These are phyloP conservation scores for Chrysolina americana DNA, from an alignment of 2,888 invertebrate species.

Conservation along the genomic window DNA sequence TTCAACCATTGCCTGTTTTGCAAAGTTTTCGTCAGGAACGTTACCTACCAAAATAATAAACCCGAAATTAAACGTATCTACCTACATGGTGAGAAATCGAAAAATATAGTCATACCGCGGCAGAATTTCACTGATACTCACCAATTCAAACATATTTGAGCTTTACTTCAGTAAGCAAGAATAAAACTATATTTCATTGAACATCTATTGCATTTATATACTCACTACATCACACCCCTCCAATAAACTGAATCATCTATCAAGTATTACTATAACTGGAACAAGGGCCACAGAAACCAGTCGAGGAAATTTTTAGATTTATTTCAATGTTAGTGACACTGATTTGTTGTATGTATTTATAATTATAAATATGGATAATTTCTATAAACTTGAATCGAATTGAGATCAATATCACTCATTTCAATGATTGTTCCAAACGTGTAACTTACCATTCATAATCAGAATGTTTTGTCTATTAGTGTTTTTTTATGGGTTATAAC, in stretches of 20 bases:
- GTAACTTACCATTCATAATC: not conserved
- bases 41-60: too few relatives aligned
- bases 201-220: not conserved
- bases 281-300: not conserved
- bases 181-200: not conserved
- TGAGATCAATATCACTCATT: not conserved
- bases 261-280: not conserved
- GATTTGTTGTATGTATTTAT: not conserved
- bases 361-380: not conserved
- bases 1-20: too few relatives aligned
- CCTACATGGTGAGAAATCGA: not conserved
- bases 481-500: not conserved
- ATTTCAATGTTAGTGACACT: conserved; percentile 4
- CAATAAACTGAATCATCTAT: not conserved
- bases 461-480: not conserved
- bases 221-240: not conserved
- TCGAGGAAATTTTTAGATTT: not conserved
- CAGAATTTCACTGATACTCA: not conserved
- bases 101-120: not conserved
- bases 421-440: not conserved
- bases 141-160: not conserved
- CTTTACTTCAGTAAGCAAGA: not conserved
- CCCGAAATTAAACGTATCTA: too few relatives aligned
- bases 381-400: not conserved
- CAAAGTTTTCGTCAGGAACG: too few relatives aligned